These are phyloP conservation scores for Myiotriccus ornatus DNA, from an alignment of 2,797 vertebrate genomes.

Conservation along the genomic window DNA sequence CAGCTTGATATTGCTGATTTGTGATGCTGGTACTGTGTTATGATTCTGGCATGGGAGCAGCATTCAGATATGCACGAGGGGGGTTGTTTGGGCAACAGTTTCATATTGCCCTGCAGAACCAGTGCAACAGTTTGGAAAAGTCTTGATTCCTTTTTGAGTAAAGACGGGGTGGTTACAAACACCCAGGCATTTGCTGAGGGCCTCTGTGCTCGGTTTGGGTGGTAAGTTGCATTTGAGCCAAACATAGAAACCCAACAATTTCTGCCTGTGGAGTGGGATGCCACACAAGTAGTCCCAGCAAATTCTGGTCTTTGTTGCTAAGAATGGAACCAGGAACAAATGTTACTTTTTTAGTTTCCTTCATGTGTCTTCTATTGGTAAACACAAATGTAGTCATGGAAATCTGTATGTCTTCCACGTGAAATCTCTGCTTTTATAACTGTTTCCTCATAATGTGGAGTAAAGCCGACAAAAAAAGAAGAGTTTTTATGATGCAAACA, in stretches of 20 bases:
- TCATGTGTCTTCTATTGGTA: neutral
- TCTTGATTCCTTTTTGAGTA: constrained; percentile 26
- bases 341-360: neutral
- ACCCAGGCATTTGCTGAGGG: neutral
- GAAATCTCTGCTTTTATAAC: neutral
- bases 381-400: neutral
- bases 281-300: constrained; percentile 35
- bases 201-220: neutral
- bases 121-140: neutral
- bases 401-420: neutral
- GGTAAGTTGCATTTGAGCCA: constrained; percentile 6
- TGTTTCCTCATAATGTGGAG: neutral
- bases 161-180: neutral
- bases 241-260: constrained; percentile 35
- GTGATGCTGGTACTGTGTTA: neutral
- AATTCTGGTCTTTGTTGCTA: neutral
- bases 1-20: neutral
- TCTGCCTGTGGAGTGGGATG: constrained; percentile 23
- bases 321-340: neutral
- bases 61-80: neutral
- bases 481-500: neutral
- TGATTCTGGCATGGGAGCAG: neutral
- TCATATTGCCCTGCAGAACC: neutral
- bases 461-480: neutral
- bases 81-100: neutral